Percentiles rank a stretch among this genome's conserved stretches.
These are phyloP conservation scores for Xanthostigma xanthostigma DNA, from an alignment of 2,888 invertebrate species.

Conservation along the genomic window DNA sequence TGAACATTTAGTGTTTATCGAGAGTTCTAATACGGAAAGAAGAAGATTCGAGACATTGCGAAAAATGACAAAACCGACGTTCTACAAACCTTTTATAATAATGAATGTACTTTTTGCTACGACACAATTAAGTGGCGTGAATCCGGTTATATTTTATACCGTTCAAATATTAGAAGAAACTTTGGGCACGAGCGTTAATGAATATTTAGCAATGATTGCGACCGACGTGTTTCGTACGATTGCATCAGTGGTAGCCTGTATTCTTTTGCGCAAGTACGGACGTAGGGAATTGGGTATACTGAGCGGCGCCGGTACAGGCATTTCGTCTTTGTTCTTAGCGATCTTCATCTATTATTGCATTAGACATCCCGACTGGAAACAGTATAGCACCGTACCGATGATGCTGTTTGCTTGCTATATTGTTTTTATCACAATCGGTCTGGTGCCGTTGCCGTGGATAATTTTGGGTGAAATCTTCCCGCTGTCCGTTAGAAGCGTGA, in stretches of 20 bases:
- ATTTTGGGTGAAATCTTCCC: constrained; percentile 62
- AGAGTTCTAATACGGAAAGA: not conserved
- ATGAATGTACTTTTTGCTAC: constrained; percentile 49
- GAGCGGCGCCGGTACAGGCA: constrained; percentile 44
- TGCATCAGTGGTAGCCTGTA: constrained; percentile 45
- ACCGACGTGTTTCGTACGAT: constrained; percentile 47
- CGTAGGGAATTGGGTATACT: constrained; percentile 47
- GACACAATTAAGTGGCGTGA: constrained; percentile 55
- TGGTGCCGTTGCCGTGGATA: constrained; percentile 56
- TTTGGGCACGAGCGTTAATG: constrained; percentile 43
- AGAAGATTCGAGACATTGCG: not conserved
- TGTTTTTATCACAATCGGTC: constrained; percentile 41
- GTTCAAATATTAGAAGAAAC: constrained; percentile 46
- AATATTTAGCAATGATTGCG: constrained; percentile 47
- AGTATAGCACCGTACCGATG: constrained; percentile 35
- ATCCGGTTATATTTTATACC: constrained; percentile 57
- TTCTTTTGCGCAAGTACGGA: constrained; percentile 43
- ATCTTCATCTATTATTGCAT: constrained; percentile 30
- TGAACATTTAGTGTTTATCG: not conserved
- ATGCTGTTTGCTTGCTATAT: constrained; percentile 40
- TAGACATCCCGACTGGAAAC: constrained; percentile 24
- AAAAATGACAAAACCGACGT: constrained; percentile 31
- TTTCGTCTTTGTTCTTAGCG: constrained; percentile 41
- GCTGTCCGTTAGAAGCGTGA: constrained; percentile 42
- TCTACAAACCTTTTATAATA: constrained; percentile 42